Conservation (phyloP, 2,113 vertebrate genomes). For the Apus apus region DNA sequence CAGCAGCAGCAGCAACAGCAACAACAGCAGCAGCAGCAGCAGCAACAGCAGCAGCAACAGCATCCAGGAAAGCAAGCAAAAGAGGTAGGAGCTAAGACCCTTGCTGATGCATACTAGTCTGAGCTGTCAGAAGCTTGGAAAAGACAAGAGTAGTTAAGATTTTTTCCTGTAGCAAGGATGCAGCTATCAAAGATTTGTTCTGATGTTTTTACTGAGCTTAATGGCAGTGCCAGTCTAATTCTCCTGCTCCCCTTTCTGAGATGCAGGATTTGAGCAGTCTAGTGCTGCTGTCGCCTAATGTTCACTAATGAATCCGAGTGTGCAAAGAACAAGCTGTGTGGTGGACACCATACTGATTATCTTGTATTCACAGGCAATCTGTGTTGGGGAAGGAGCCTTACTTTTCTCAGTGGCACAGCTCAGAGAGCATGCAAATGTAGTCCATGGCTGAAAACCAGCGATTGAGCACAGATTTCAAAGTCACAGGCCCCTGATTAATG, state of each 20-base stretch:
- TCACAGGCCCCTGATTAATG: conserved; percentile 87
- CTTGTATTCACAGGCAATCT: conserved; percentile 58
- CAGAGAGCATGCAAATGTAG: conserved; percentile 80
- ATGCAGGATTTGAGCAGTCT: conserved; percentile 61
- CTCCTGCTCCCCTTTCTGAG: conserved; percentile 44
- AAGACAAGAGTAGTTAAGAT: neutral
- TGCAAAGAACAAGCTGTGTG: conserved; percentile 61
- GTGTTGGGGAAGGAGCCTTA: conserved; percentile 59
- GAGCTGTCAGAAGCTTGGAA: conserved; percentile 4
- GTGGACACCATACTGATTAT: conserved; percentile 74
- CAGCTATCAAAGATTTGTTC: conserved; percentile 52
- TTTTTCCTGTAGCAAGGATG: conserved; percentile 14
- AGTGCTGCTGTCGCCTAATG: conserved; percentile 61
- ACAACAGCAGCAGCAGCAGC: conserved; percentile 70
- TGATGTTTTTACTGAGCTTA: conserved; percentile 56
- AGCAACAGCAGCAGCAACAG: conserved; percentile 55
- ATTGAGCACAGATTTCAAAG: conserved; percentile 83
- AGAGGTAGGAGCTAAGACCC: conserved; percentile 83
- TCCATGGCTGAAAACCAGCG: conserved; percentile 70
- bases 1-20: conserved; percentile 73
- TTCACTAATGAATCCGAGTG: conserved; percentile 68
- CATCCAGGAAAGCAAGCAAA: conserved; percentile 94
- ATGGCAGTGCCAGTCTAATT: conserved; percentile 51
- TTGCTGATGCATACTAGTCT: neutral
- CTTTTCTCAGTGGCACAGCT: conserved; percentile 73